Evolutionary conservation across 1,140 invertebrate genomes (phyloP), one percentile per base, ranked within the genome.

Genomic region (Saccostrea cuccullata): DNA sequence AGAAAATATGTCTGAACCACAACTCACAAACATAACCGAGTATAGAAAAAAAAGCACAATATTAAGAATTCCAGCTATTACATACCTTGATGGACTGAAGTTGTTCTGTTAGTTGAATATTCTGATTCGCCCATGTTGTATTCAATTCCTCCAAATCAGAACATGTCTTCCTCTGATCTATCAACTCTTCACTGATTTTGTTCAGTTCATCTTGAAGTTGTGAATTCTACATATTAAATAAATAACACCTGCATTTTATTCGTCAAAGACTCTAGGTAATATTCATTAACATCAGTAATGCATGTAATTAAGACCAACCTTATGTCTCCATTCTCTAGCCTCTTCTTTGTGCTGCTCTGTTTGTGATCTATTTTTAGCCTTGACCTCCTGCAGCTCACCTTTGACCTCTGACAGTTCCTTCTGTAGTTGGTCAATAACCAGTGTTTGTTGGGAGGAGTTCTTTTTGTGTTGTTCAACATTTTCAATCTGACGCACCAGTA

Each of bases 61-160:
- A 23, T 26, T 26, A 0, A 56, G 11, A n/a, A 26, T 55, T 20
- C 13, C 3, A 36, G 30, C 83, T n/a, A 1, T 60, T 26, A 73
- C 26, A 40, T 55, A 89, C 89, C 86, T 87, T 89, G 17, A 73
- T 84, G 55, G 23, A 26, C 23, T 82, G 58, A 30, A 89, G 58
- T 60, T 82, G 70, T 20, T 87, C 77, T n/a, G 83, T 85, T 9
- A 89, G 30, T 20, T 86, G 60, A 0, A 87, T 17, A 67, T 89
- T 89, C 36, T 89, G 89, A 85, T 89, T 84, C 15, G 89, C 60
- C 89, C 89, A 89, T 20, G 70, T 70, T 56, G 89, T 87, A 85
- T 89, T 89, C 13, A 89, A 56, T 20, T 89, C 86, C 58, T 89
- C 89, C 13, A 89, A 60, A 8, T 86, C 67, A 26, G 40, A 3